Evolutionary conservation across 2,113 vertebrate genomes (phyloP).

Genomic region (Caranx ignobilis): DNA sequence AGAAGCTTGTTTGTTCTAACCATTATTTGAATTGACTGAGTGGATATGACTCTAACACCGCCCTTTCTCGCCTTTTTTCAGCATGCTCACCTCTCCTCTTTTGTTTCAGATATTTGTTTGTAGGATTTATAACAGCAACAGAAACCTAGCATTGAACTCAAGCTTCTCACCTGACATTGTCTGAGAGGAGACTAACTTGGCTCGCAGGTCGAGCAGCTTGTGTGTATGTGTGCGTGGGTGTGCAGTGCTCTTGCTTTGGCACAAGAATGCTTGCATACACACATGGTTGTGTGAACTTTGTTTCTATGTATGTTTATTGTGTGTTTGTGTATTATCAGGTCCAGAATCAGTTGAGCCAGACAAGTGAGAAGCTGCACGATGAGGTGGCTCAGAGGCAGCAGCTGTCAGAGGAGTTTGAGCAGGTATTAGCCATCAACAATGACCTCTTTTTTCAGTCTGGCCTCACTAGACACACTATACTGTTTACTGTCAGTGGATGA

Average conservation of each 20-base stretch:
- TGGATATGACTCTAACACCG: conserved; percentile 53
- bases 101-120: conserved; percentile 25
- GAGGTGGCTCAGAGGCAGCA: conserved; percentile 85
- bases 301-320: conserved; percentile 16
- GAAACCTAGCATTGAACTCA: background rate
- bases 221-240: conserved; percentile 20
- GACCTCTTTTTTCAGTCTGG: background rate
- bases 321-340: conserved; percentile 77
- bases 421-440: conserved; percentile 76
- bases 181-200: conserved; percentile 51
- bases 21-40: conserved; percentile 50
- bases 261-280: conserved; percentile 33
- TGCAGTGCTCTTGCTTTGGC: conserved; percentile 19
- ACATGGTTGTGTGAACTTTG: background rate
- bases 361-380: conserved; percentile 75
- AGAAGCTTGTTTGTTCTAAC: conserved; percentile 58
- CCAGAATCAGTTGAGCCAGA: conserved; percentile 85
- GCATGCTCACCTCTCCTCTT: conserved; percentile 58
- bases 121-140: conserved; percentile 15
- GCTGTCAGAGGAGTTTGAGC: conserved; percentile 86
- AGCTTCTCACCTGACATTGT: conserved; percentile 10
- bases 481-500: background rate
- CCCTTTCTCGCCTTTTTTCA: conserved; percentile 40
- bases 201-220: conserved; percentile 51
- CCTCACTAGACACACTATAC: too few species aligned